Base-by-base conservation (phyloP, 2,113 vertebrate genomes). In the Rhombomys opimus region DNA sequence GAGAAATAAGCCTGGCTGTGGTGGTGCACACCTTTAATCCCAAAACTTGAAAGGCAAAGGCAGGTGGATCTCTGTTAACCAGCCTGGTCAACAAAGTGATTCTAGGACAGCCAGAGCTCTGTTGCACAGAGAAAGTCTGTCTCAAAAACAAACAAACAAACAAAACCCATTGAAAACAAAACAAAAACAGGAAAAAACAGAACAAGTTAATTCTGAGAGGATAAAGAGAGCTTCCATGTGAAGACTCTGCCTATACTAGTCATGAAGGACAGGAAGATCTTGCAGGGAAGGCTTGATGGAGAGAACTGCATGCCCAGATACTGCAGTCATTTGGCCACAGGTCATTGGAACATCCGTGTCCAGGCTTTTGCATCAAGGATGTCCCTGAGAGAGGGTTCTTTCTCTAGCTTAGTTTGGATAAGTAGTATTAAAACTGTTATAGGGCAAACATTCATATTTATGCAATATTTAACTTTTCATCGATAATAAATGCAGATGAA, bases 401-500 rank as follows among this genome's bases (percentile, higher is more conserved):
- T 91, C 52, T 86, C 63, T 84, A n/a, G 35, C 76, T 94, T 84
- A 97, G 50, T 98, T 97, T 97, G 95, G 41, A 96, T 97, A 97
- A 96, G 91, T 93, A 84, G 38, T 95, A 97, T 97, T 96, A 97
- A 97, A 98, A 88, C 86, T 97, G 67, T 97, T 98, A 77, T 93
- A 98, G 96, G 94, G 89, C 61, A 98, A 98, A 90, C 93, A 98
- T 98, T 95, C 93, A 97, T 98, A 98, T 98, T 98, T 98, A 97
- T 98, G 87, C 90, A 97, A 90, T 97, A 98, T 98, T 98, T 98
- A 98, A 98, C 96, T 98, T 98, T 97, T 93, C 95, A 98, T 98
- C 98, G 98, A 98, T 98, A 99, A 98, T 98, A 97, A 98, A 98
- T 98, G 97, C 25, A 67, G 95, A 97, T 98, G 97, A 98, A 98